Evolutionary conservation across 1,140 invertebrate species (phyloP).

Genomic region (Ostrea edulis): DNA sequence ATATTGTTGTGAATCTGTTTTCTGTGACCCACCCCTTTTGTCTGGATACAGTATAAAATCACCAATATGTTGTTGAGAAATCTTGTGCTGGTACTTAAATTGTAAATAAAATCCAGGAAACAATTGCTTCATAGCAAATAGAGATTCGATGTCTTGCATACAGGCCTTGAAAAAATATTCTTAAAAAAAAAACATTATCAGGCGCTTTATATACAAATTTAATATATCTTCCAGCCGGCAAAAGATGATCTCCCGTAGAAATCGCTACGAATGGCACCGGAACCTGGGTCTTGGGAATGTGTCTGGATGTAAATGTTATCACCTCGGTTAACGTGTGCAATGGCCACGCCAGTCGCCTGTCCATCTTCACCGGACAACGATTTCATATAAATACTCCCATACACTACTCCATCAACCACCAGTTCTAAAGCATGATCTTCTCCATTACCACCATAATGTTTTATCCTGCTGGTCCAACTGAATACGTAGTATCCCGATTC

Average conservation of each 20-base stretch:
- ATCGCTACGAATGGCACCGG: constrained; percentile 12
- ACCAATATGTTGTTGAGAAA: no score
- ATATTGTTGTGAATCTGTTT: no score
- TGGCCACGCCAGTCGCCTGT: constrained; percentile 15
- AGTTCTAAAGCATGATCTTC: constrained; percentile 23
- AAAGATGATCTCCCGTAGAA: constrained; percentile 30
- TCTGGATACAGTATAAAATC: no score
- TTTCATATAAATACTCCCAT: constrained; percentile 18
- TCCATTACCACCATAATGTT: neutral
- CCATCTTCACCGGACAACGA: constrained; percentile 7
- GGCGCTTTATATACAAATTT: neutral
- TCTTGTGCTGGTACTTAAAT: no score
- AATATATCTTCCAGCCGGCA: constrained; percentile 26
- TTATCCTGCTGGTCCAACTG: neutral
- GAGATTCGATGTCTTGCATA: no score
- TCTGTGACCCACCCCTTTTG: no score
- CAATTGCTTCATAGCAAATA: no score
- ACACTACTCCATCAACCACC: neutral
- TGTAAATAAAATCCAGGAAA: no score
- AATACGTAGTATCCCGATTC: neutral
- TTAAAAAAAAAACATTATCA: no score
- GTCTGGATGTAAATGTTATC: constrained; percentile 20
- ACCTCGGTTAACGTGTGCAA: neutral
- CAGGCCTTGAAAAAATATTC: no score
- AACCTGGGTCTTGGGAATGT: neutral